Base-by-base conservation (phyloP, 1,140 invertebrate species). In the Nasonia giraulti region DNA sequence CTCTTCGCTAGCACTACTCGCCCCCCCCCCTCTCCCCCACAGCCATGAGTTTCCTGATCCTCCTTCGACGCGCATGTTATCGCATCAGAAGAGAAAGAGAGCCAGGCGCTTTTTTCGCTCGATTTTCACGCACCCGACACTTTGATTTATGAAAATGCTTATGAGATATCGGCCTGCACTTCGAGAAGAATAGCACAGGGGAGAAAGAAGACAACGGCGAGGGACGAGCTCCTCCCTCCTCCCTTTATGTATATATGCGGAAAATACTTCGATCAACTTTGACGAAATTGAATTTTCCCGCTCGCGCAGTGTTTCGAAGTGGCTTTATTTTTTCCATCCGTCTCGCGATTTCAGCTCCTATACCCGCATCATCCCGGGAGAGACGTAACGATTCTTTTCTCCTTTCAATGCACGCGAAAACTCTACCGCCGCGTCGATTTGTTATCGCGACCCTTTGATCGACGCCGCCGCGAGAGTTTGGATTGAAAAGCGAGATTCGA, bases 131-230 rank as follows among this genome's bases (percentile, higher is more conserved):
- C 68, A 27, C 68, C 27, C 68, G 68, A 31, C 68, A 27, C 68
- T 71, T 71, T 71, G 68, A 71, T 71, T 71, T 71, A 71, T 71
- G 68, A 33, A 71, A 71, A 71, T 71, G 68, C 68, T 62, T 62
- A 62, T 62, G 55, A 62, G 55, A 62, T 62, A 62, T 62, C 55
- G 55, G 55, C 5, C 55, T 62, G 55, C 55, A 62, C 55, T 62
- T 62, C 14, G 55, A 62, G 20, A 62, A n/a, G 4, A 62, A 62
- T 20, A 62, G 14, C 55, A n/a, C 55, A 8, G 8, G 40, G 40
- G 40, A 20, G 55, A 20, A 20, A 17, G 55, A n/a, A 55, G 50
- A 62, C 55, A 62, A n/a, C n/a, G n/a, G n/a, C n/a, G n/a, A n/a
- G n/a, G n/a, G n/a, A n/a, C n/a, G n/a, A 7, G 55, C n/a, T 27